A percentile compares a stretch with the other conserved stretches of the same genome.
Evolutionary conservation across 1,140 invertebrate species (phyloP).

Genomic region (Trichonephila clavata): DNA sequence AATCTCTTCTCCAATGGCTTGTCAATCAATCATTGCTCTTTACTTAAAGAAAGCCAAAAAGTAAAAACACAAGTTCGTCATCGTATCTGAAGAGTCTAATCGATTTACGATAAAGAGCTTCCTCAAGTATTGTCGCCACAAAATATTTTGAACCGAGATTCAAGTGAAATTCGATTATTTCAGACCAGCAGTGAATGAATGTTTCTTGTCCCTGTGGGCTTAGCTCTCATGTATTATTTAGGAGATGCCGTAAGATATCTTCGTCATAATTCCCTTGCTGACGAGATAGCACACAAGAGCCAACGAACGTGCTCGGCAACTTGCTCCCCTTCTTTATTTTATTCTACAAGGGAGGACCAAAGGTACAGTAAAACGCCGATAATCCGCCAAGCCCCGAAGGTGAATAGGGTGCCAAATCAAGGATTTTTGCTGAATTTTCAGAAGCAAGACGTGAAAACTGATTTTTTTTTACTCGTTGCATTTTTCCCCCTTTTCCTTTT

Average conservation of each 20-base stretch:
- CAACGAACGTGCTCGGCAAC: conserved; percentile 9
- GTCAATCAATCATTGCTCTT: too few species aligned
- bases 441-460: conserved; percentile 10
- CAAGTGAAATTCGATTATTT: conserved; percentile 37
- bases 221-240: conserved; percentile 55
- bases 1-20: too few species aligned
- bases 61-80: neutral
- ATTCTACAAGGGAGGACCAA: conserved; percentile 11
- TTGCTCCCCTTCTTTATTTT: conserved; percentile 10
- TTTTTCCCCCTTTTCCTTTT: too few species aligned
- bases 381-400: conserved; percentile 23
- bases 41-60: neutral
- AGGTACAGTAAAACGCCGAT: conserved; percentile 26
- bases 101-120: conserved; percentile 3
- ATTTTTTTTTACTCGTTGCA: neutral
- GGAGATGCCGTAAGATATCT: conserved; percentile 12
- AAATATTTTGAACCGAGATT: conserved; percentile 40
- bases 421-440: conserved; percentile 27
- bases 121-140: conserved; percentile 10
- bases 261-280: conserved; percentile 36
- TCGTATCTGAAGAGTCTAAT: neutral
- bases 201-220: conserved; percentile 5
- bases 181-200: neutral
- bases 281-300: conserved; percentile 40
- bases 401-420: conserved; percentile 42